phyloP scores from a whole-genome alignment of 2,888 invertebrate species.

The Cremastobaeus sp. region DNA sequence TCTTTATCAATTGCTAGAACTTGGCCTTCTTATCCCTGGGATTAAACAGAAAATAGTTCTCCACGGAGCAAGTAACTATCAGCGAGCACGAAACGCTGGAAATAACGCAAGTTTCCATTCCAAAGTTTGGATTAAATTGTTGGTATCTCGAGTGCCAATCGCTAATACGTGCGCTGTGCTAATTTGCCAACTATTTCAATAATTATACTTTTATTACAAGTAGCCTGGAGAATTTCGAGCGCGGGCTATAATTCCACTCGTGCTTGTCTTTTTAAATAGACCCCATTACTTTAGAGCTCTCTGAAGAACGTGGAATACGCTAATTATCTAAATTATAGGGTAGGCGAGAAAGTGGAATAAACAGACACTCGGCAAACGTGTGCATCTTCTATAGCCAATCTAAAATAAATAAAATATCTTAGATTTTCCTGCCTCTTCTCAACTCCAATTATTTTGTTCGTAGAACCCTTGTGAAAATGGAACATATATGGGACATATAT shows the following conservation, averaged over 20 bases:
- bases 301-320: too few species aligned
- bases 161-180: slow-evolving; percentile 19
- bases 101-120: slow-evolving; percentile 71
- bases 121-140: slow-evolving; percentile 73
- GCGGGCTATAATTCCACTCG: background rate
- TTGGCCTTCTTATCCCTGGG: slow-evolving; percentile 67
- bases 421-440: too few species aligned
- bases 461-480: too few species aligned
- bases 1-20: slow-evolving; percentile 25
- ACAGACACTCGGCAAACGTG: too few species aligned
- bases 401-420: too few species aligned
- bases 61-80: slow-evolving; percentile 65
- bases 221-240: slow-evolving; percentile 12
- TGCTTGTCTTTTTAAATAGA: too few species aligned
- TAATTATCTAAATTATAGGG: too few species aligned
- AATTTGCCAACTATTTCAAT: slow-evolving; percentile 38
- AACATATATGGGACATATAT: too few species aligned
- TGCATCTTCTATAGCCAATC: too few species aligned
- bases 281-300: too few species aligned
- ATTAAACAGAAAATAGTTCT: slow-evolving; percentile 69
- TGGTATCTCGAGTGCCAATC: slow-evolving; percentile 69
- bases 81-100: slow-evolving; percentile 72
- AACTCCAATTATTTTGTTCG: too few species aligned
- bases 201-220: slow-evolving; percentile 20
- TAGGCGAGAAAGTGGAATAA: too few species aligned